phyloP scores from a whole-genome alignment of 2,797 vertebrate genomes.

The Monodelphis domestica region DNA sequence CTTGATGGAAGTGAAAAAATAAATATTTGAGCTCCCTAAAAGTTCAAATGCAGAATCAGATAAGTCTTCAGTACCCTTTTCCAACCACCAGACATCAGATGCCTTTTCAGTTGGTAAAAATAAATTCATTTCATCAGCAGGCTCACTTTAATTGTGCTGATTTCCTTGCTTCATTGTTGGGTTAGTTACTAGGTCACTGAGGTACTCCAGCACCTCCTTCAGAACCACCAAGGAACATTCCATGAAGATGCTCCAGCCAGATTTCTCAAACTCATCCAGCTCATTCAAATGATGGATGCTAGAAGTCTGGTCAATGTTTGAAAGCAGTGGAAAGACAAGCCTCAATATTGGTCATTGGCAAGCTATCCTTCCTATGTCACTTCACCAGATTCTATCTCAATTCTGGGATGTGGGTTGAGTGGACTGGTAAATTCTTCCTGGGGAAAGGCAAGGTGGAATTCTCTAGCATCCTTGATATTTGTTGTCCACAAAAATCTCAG shows the following conservation, averaged over 20 bases:
- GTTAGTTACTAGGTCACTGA: conserved; percentile 86
- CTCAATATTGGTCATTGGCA: conserved; percentile 84
- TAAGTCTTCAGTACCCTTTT: conserved; percentile 85
- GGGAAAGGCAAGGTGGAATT: not conserved
- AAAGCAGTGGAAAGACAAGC: conserved; percentile 84
- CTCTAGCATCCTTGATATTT: not conserved
- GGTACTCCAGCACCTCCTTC: conserved; percentile 86
- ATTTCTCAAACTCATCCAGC: conserved; percentile 87
- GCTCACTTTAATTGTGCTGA: not conserved
- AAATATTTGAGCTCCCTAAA: conserved; percentile 24
- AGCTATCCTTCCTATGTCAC: too few relatives aligned
- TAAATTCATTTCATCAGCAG: conserved; percentile 37
- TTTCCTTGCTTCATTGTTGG: conserved; percentile 3
- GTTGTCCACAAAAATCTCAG: conserved; percentile 8
- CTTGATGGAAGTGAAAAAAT: conserved; percentile 80
- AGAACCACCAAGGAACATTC: conserved; percentile 85
- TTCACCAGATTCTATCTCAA: too few relatives aligned
- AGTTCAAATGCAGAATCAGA: conserved; percentile 81
- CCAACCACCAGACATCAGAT: conserved; percentile 77
- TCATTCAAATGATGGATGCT: conserved; percentile 81
- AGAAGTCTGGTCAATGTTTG: conserved; percentile 87
- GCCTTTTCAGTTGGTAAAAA: conserved; percentile 86
- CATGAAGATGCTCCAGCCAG: conserved; percentile 84
- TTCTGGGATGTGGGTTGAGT: not conserved
- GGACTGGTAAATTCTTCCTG: not conserved